Base-by-base conservation (phyloP, 2,888 invertebrate species). In the Meandrusa payeni region DNA sequence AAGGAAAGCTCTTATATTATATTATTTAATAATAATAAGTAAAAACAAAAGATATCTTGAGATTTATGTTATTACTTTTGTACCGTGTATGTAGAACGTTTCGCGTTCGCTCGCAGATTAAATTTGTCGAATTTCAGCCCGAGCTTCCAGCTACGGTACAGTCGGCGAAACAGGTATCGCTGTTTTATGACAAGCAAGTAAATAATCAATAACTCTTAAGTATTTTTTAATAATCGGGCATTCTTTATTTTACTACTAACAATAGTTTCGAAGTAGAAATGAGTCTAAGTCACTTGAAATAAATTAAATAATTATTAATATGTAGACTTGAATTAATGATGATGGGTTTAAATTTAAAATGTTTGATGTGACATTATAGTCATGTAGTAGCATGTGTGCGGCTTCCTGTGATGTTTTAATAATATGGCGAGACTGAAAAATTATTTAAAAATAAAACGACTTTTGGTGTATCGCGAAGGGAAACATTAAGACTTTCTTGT, bases 91-190 rank as follows among this genome's bases (percentile, higher is more conserved):
- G 37, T 1, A n/a, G 5, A 2, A n/a, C 10, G 23, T 5, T 13
- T 39, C 22, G 47, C 47, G 53, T 51, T 51, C 63, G 46, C 51
- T 59, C 61, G 63, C 55, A 69, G 76, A 76, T 76, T 76, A 76
- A 75, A 76, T 76, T 76, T 68, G 69, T 64, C 62, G 61, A 69
- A 74, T 69, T 68, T 61, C 64, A 57, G 54, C 51, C 53, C 57
- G 54, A 69, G 65, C 64, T 68, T 61, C 55, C 61, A 61, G 49
- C 54, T 44, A 19, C 41, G 23, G 69, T 71, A 69, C 69, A 61
- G 45, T 36, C 10, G 15, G 12, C 54, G 33, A 38, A 58, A 64
- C 34, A 69, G 61, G 40, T 68, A 59, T 31, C 13, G 24, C 20
- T 23, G 2, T 6, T 11, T 15, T 20, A 26, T 5, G 3, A 23